Evolutionary conservation across 2,888 invertebrate species (phyloP).

Genomic region (Alloplasta piceator): DNA sequence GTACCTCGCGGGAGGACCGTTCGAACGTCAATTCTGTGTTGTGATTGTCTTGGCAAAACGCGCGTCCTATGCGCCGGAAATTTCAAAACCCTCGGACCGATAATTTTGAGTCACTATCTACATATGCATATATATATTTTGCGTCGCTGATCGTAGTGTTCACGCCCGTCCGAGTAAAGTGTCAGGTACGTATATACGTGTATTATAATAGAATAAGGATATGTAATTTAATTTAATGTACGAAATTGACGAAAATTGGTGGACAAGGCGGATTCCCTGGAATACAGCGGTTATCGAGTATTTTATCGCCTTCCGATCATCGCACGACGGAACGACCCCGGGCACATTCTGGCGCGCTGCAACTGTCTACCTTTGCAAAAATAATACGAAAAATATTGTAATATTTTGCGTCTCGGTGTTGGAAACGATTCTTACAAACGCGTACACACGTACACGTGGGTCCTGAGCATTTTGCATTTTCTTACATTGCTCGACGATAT

Average conservation of each 20-base stretch:
- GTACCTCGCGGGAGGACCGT: neutral
- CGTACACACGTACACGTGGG: no score
- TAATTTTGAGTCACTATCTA: conserved; percentile 28
- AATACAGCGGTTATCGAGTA: conserved; percentile 50
- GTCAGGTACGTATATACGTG: conserved; percentile 48
- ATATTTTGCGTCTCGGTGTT: no score
- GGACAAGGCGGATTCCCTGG: conserved; percentile 25
- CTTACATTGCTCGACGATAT: conserved; percentile 18
- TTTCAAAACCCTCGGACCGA: conserved; percentile 23
- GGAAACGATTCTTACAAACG: no score
- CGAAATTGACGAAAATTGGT: conserved; percentile 64
- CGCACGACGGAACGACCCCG: conserved; percentile 3
- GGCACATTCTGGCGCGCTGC: neutral
- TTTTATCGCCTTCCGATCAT: conserved; percentile 60
- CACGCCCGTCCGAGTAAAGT: conserved; percentile 44
- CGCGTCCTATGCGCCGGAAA: conserved; percentile 19
- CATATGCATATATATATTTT: neutral
- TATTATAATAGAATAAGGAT: conserved; percentile 52
- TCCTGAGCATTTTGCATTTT: neutral
- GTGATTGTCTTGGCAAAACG: neutral
- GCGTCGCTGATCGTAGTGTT: conserved; percentile 16
- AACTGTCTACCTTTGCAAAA: conserved; percentile 52
- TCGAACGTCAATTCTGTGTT: neutral
- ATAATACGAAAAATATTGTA: no score
- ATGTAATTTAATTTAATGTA: conserved; percentile 65